A percentile compares a stretch with the other conserved stretches of the same genome.
phyloP scores from a whole-genome alignment of 2,113 vertebrate genomes.

The Emydocephalus ijimae region DNA sequence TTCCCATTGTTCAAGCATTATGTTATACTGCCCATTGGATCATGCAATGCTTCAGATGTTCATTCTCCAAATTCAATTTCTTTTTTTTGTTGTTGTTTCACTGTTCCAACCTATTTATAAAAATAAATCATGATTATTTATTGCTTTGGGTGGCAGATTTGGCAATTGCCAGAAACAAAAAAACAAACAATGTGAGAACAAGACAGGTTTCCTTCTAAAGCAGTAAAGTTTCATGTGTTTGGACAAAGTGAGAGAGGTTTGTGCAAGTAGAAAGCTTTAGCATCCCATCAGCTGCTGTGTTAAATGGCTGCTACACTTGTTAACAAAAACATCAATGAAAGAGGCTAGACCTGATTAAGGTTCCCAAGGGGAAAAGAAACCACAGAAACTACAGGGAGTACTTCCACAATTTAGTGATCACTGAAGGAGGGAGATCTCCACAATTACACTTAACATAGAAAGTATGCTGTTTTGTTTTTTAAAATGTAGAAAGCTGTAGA shows the following conservation, averaged over 20 bases:
- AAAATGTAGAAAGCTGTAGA: background rate
- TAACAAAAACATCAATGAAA: background rate
- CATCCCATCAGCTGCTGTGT: no score
- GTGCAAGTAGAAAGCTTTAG: background rate
- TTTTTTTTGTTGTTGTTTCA: background rate
- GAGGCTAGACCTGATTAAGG: background rate
- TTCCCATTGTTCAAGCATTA: no score
- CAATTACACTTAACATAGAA: background rate
- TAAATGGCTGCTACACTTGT: background rate
- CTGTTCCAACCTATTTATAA: background rate
- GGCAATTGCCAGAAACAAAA: background rate
- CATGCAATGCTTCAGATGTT: no score
- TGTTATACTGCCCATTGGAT: no score
- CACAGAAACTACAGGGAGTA: background rate
- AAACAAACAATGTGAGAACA: background rate
- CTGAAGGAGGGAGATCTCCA: background rate
- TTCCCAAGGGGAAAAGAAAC: background rate
- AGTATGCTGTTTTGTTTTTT: background rate
- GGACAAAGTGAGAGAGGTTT: background rate
- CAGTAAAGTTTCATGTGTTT: background rate
- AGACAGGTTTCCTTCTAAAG: background rate
- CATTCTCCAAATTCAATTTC: no score
- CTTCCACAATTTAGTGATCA: background rate
- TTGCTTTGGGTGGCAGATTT: background rate
- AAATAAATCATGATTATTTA: constrained; percentile 9